Conservation (phyloP, 2,888 invertebrate species). For the Nomada goodeniana region DNA sequence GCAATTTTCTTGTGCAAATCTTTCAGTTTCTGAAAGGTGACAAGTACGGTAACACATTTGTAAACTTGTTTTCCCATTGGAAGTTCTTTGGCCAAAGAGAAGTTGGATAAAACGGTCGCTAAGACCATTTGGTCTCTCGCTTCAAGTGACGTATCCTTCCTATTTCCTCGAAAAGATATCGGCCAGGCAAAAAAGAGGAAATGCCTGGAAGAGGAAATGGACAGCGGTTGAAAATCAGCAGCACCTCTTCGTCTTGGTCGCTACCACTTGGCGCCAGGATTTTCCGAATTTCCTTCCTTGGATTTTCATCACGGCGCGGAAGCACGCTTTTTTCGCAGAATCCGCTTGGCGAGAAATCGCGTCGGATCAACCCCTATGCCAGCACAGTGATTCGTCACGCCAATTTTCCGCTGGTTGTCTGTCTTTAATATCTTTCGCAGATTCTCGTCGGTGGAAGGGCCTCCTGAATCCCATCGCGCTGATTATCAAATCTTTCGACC, state of each 20-base stretch:
- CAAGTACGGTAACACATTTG: not conserved
- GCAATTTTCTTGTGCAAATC: not conserved
- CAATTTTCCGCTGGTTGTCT: constrained; percentile 15
- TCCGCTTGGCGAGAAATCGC: constrained; percentile 11
- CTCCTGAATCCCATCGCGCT: not conserved
- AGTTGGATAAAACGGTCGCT: not conserved
- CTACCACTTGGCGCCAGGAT: constrained; percentile 46
- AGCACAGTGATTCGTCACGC: constrained; percentile 5
- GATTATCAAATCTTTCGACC: not conserved
- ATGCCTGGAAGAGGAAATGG: constrained; percentile 2
- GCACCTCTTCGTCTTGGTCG: constrained; percentile 5
- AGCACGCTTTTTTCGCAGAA: constrained; percentile 20
- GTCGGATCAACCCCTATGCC: constrained; percentile 10
- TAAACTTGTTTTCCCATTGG: not conserved
- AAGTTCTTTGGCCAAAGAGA: not conserved
- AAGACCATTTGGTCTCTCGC: not conserved
- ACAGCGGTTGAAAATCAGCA: constrained; percentile 40
- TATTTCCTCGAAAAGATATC: not conserved
- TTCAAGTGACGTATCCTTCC: not conserved
- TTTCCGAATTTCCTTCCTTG: constrained; percentile 23
- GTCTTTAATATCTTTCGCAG: not conserved
- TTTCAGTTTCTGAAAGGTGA: too few relatives aligned
- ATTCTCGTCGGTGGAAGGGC: not conserved
- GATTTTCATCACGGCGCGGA: not conserved
- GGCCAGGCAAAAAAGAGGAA: not conserved